A percentile compares a stretch with the other conserved stretches of the same genome.
These are phyloP conservation scores for Crematogaster levior DNA, from an alignment of 2,888 invertebrate genomes.

Conservation along the genomic window DNA sequence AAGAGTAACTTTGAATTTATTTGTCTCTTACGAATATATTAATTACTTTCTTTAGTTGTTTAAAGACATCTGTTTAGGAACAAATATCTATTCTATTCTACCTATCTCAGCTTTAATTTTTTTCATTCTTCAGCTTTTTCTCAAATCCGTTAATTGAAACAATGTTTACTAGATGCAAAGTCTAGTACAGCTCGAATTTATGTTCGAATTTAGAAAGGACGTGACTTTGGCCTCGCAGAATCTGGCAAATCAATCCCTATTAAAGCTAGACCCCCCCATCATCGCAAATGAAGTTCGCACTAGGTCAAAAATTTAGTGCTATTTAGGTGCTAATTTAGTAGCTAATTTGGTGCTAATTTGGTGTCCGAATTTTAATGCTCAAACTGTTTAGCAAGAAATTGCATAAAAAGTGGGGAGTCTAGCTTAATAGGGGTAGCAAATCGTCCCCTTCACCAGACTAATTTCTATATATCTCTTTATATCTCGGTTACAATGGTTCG, in stretches of 20 bases:
- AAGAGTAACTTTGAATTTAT: background rate
- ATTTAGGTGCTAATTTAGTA: too few species aligned
- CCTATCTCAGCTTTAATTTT: background rate
- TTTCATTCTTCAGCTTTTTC: too few species aligned
- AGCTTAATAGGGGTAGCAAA: too few species aligned
- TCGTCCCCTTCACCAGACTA: conserved; percentile 52
- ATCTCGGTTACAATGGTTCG: conserved; percentile 64
- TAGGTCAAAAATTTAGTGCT: too few species aligned
- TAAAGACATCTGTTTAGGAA: background rate
- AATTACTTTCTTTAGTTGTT: background rate
- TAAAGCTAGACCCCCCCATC: too few species aligned
- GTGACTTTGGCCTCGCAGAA: conserved; percentile 26
- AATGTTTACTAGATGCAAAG: background rate
- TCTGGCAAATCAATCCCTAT: conserved; percentile 66
- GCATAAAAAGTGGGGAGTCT: too few species aligned
- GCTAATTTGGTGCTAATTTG: too few species aligned
- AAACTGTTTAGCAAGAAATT: too few species aligned
- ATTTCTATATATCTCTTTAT: conserved; percentile 56
- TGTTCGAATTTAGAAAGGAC: conserved; percentile 8
- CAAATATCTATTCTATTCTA: background rate
- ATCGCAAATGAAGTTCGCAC: too few species aligned
- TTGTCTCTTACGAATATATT: background rate
- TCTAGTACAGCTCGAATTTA: conserved; percentile 31
- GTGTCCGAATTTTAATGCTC: too few species aligned
- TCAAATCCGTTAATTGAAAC: background rate